Evolutionary conservation across 2,113 vertebrate genomes (phyloP).

Genomic region (Sylvilagus bachmani): DNA sequence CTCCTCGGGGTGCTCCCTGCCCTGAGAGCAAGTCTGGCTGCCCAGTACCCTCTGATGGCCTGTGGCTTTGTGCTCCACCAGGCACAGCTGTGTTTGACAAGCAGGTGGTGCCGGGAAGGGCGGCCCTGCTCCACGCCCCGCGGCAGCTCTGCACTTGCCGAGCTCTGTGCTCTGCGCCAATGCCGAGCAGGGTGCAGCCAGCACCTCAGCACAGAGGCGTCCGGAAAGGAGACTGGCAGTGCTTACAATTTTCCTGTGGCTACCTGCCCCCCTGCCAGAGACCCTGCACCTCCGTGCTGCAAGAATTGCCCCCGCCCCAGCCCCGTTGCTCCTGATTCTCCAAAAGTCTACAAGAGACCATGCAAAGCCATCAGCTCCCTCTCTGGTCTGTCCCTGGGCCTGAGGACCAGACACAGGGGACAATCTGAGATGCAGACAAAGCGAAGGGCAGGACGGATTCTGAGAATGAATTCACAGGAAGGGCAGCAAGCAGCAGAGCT

Average conservation of each 20-base stretch:
- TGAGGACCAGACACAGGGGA: neutral
- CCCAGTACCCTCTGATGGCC: neutral
- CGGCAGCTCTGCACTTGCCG: neutral
- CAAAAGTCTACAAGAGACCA: accelerated
- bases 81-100: constrained; percentile 56
- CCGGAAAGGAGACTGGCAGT: neutral
- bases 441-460: neutral
- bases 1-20: accelerated
- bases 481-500: neutral
- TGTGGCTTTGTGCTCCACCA: accelerated
- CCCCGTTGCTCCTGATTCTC: neutral
- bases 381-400: neutral
- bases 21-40: neutral
- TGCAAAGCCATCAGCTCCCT: neutral
- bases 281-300: neutral
- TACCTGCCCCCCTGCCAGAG: no score
- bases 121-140: accelerated
- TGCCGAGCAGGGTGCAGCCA: accelerated
- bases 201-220: neutral
- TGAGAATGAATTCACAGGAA: neutral
- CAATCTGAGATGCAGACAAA: neutral
- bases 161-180: accelerated
- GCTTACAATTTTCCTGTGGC: accelerated
- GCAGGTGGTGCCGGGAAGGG: neutral
- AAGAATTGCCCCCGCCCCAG: no score